Conservation (phyloP, 1,140 invertebrate species). For the Lerema accius region DNA sequence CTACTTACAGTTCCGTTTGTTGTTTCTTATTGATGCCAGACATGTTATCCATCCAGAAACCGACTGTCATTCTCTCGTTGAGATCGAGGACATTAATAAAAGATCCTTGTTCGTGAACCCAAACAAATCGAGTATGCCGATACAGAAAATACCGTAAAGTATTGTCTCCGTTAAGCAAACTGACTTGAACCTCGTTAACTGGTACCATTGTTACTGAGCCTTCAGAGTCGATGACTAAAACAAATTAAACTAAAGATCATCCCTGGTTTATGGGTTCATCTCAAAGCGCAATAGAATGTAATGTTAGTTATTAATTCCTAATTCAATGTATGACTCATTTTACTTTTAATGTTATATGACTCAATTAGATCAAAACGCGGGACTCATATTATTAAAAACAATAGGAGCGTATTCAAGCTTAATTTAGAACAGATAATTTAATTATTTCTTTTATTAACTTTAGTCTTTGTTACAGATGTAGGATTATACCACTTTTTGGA, state of each 20-base stretch:
- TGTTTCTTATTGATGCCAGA: slow-evolving; percentile 80
- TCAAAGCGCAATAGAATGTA: no score
- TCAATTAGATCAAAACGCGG: no score
- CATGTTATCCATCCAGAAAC: slow-evolving; percentile 78
- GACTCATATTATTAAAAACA: no score
- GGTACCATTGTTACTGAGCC: slow-evolving; percentile 69
- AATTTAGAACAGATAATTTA: no score
- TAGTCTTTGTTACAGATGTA: no score
- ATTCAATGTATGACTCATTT: no score
- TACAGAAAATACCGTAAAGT: slow-evolving; percentile 81
- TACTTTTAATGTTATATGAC: no score
- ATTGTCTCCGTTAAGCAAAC: slow-evolving; percentile 72
- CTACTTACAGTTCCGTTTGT: slow-evolving; percentile 80
- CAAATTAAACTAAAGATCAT: slow-evolving; percentile 15
- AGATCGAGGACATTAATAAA: slow-evolving; percentile 81
- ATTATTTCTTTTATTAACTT: no score
- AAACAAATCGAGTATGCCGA: slow-evolving; percentile 82
- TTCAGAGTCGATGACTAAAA: slow-evolving; percentile 79
- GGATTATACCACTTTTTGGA: no score
- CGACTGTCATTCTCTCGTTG: slow-evolving; percentile 79
- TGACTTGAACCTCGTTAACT: slow-evolving; percentile 72
- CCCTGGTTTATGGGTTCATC: no score
- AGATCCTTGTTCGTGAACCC: slow-evolving; percentile 74
- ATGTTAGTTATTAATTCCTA: no score
- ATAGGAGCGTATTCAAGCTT: no score